phyloP scores from a whole-genome alignment of 2,888 invertebrate species.

The Eustalomyia histrio region DNA sequence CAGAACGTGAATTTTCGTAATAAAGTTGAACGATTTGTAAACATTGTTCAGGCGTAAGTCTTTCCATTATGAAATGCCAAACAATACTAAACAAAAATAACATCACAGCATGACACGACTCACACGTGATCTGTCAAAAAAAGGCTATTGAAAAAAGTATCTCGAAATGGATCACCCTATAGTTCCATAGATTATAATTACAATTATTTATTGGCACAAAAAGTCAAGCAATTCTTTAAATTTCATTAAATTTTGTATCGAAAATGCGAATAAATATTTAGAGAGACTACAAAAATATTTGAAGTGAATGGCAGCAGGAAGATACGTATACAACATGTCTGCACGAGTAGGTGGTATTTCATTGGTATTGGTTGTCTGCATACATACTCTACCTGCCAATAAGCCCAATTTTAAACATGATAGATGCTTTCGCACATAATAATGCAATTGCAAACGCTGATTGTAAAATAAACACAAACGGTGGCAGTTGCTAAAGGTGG shows the following conservation, averaged over 20 bases:
- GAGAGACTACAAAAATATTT: conserved; percentile 48
- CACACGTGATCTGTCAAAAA: no score
- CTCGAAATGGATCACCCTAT: no score
- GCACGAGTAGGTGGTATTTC: conserved; percentile 65
- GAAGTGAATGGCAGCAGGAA: conserved; percentile 59
- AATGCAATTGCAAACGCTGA: conserved; percentile 56
- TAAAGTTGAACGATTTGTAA: no score
- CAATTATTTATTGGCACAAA: conserved; percentile 38
- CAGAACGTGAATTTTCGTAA: no score
- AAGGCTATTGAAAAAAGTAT: no score
- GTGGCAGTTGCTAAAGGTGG: conserved; percentile 15
- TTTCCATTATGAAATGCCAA: no score
- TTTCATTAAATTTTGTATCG: conserved; percentile 37
- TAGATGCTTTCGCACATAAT: conserved; percentile 65
- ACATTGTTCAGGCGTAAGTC: no score
- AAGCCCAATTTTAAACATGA: conserved; percentile 47
- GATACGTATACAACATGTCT: conserved; percentile 44
- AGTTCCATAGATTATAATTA: conserved; percentile 26
- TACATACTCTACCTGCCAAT: conserved; percentile 28
- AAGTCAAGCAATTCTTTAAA: conserved; percentile 37
- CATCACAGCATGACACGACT: no score
- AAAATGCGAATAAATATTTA: conserved; percentile 56
- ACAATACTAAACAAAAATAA: no score
- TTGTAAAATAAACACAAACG: neutral
- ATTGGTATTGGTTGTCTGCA: conserved; percentile 44